These are phyloP conservation scores for Ceratina calcarata DNA, from an alignment of 1,140 invertebrate genomes.

Conservation along the genomic window DNA sequence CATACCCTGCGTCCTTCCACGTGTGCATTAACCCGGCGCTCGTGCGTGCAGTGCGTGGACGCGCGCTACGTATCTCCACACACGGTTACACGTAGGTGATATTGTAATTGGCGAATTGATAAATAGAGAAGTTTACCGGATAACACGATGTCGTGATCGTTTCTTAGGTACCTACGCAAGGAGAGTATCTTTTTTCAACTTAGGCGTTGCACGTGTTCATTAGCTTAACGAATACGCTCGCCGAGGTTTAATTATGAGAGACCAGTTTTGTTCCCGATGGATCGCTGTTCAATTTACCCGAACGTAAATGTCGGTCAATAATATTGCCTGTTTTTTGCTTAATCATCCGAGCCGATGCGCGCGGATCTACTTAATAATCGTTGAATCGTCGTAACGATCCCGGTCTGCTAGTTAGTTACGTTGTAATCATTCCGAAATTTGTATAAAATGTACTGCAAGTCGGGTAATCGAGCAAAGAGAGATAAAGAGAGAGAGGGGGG, in stretches of 20 bases:
- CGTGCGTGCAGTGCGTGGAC: slow-evolving; percentile 28
- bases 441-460: not conserved
- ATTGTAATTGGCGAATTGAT: slow-evolving; percentile 33
- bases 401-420: not conserved
- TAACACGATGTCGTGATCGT: slow-evolving; percentile 32
- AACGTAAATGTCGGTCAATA: not conserved
- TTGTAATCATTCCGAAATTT: slow-evolving; percentile 7
- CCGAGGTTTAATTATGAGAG: not conserved
- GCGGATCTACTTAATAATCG: not conserved
- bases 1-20: slow-evolving; percentile 45
- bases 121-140: slow-evolving; percentile 20
- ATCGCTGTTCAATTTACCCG: not conserved
- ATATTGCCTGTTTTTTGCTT: slow-evolving; percentile 16
- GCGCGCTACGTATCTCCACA: not conserved
- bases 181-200: not conserved
- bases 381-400: not conserved
- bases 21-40: slow-evolving; percentile 31
- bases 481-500: not conserved
- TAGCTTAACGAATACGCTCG: slow-evolving; percentile 16
- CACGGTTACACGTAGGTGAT: not conserved
- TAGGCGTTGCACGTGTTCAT: slow-evolving; percentile 19
- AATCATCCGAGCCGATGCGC: slow-evolving; percentile 22
- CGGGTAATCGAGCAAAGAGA: not conserved
- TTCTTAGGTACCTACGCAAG: not conserved
- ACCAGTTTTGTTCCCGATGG: not conserved